Percentiles rank a stretch among this genome's conserved stretches.
phyloP scores from a whole-genome alignment of 2,888 invertebrate species.

The Netelia fuscicornis region DNA sequence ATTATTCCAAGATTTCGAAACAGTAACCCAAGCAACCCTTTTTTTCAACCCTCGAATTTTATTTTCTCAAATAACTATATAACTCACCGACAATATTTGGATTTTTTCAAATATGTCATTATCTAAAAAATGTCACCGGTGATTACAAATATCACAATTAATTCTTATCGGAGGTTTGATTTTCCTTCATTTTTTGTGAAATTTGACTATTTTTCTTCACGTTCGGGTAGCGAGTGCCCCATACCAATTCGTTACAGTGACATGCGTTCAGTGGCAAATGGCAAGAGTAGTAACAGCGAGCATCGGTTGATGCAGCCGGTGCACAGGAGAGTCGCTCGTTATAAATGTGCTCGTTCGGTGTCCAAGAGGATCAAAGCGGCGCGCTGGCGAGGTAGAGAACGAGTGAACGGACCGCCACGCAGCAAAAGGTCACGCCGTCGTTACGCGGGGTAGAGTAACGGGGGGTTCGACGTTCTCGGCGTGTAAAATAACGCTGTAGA shows the following conservation, averaged over 20 bases:
- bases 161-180: not conserved
- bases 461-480: slow-evolving; percentile 53
- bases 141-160: slow-evolving; percentile 26
- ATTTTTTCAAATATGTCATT: no score
- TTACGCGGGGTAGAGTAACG: slow-evolving; percentile 52
- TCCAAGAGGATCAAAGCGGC: slow-evolving; percentile 70
- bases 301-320: slow-evolving; percentile 61
- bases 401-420: slow-evolving; percentile 65
- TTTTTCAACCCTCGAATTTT: not conserved
- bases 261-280: slow-evolving; percentile 66
- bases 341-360: slow-evolving; percentile 68
- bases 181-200: slow-evolving; percentile 28
- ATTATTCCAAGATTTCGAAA: not conserved
- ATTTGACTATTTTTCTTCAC: slow-evolving; percentile 7
- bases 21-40: not conserved
- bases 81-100: no score
- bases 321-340: slow-evolving; percentile 53
- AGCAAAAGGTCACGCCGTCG: slow-evolving; percentile 68
- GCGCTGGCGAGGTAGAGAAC: slow-evolving; percentile 59
- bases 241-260: slow-evolving; percentile 65
- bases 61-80: not conserved
- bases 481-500: slow-evolving; percentile 59
- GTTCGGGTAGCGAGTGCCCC: slow-evolving; percentile 13
- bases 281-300: slow-evolving; percentile 26
- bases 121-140: not conserved